phyloP scores from a whole-genome alignment of 2,888 invertebrate genomes.

The Encarsia formosa region DNA sequence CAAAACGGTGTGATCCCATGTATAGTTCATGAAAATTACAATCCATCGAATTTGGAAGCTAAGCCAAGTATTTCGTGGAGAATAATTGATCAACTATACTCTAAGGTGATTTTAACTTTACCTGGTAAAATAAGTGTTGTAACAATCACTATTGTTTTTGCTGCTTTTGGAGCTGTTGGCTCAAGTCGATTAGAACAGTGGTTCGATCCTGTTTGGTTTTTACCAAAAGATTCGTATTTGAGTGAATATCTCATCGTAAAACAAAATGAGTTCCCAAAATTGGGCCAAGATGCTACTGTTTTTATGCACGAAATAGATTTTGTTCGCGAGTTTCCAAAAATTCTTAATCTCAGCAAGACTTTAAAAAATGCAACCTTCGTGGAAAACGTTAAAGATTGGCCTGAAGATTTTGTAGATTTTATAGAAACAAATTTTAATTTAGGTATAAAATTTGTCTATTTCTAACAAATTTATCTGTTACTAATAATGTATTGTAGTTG shows the following conservation, averaged over 20 bases:
- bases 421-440: slow-evolving; percentile 58
- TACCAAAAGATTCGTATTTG: slow-evolving; percentile 68
- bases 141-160: slow-evolving; percentile 57
- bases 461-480: background rate
- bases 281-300: slow-evolving; percentile 62
- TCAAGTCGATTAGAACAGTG: slow-evolving; percentile 67
- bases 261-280: slow-evolving; percentile 62
- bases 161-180: slow-evolving; percentile 62
- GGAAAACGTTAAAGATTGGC: slow-evolving; percentile 61
- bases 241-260: slow-evolving; percentile 59
- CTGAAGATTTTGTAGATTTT: slow-evolving; percentile 62
- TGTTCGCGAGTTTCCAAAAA: slow-evolving; percentile 57
- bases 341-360: slow-evolving; percentile 56
- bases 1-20: slow-evolving; percentile 68
- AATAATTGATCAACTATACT: slow-evolving; percentile 60
- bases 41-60: slow-evolving; percentile 56
- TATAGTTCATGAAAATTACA: slow-evolving; percentile 59
- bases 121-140: slow-evolving; percentile 65
- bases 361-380: slow-evolving; percentile 58
- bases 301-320: slow-evolving; percentile 67
- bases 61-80: slow-evolving; percentile 56
- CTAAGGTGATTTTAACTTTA: slow-evolving; percentile 62
- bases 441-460: slow-evolving; percentile 53
- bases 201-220: slow-evolving; percentile 77
- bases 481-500: too few relatives aligned